Conservation (phyloP, 1,140 invertebrate species). For the Cotesia glomerata region DNA sequence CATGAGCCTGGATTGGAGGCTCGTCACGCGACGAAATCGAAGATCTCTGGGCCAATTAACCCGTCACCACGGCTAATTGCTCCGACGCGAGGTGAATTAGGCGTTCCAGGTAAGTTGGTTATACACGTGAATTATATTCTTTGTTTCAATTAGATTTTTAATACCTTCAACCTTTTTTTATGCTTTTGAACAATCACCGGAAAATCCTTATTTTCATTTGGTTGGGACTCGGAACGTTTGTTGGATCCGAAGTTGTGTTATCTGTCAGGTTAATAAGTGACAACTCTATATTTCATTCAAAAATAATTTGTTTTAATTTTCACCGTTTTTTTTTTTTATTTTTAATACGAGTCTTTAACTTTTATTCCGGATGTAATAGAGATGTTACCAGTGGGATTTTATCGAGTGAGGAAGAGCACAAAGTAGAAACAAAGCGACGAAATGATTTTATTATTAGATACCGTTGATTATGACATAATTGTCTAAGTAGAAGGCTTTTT, state of each 20-base stretch:
- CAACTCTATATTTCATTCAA: slow-evolving; percentile 10
- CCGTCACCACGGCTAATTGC: slow-evolving; percentile 54
- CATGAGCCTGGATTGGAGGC: slow-evolving; percentile 2
- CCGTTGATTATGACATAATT: too few species aligned
- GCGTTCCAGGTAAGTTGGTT: slow-evolving; percentile 39
- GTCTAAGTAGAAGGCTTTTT: too few species aligned
- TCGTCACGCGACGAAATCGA: slow-evolving; percentile 53
- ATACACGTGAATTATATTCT: slow-evolving; percentile 32
- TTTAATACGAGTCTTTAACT: too few species aligned
- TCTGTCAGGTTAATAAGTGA: neutral
- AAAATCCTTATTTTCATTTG: neutral
- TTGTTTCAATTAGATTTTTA: slow-evolving; percentile 1
- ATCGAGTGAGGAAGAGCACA: too few species aligned
- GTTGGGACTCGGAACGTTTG: neutral
- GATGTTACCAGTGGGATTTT: too few species aligned
- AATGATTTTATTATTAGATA: too few species aligned
- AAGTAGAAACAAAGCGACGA: too few species aligned
- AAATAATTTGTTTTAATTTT: too few species aligned
- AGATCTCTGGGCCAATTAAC: slow-evolving; percentile 51
- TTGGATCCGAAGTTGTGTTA: too few species aligned
- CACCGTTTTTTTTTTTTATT: too few species aligned
- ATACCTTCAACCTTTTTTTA: neutral
- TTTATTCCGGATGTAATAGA: too few species aligned
- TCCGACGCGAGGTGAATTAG: slow-evolving; percentile 40
- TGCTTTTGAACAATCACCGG: neutral